Evolutionary conservation across 23 tunicate genomes (phyloP).

Genomic region (Ciona savignyi): DNA sequence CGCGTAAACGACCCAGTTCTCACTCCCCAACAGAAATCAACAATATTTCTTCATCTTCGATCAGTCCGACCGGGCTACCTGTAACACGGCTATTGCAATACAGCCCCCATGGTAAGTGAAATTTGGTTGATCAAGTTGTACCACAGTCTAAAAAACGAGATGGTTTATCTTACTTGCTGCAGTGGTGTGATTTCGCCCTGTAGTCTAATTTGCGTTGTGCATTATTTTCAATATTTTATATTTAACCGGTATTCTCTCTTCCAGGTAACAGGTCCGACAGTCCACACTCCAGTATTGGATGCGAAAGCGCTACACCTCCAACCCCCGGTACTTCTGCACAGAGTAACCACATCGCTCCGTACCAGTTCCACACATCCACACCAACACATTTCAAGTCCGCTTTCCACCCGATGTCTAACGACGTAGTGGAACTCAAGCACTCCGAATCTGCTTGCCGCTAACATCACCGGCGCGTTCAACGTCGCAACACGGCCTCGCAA

Average conservation of each 20-base stretch:
- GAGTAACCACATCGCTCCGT: not conserved
- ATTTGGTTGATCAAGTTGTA: no score
- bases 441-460: not conserved
- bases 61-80: not conserved
- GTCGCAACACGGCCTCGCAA: not conserved
- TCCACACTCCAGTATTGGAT: constrained; percentile 8
- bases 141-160: no score
- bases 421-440: not conserved
- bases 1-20: not conserved
- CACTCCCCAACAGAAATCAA: not conserved
- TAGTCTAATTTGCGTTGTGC: not conserved
- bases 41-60: not conserved
- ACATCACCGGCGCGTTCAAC: constrained; percentile 25
- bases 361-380: constrained; percentile 5
- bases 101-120: not conserved
- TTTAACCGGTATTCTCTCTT: not conserved
- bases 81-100: not conserved
- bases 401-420: constrained; percentile 20
- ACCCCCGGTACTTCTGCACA: constrained; percentile 4
- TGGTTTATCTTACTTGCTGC: no score
- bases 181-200: no score
- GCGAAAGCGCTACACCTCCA: constrained; percentile 17
- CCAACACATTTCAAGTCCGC: constrained; percentile 21
- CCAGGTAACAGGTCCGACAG: constrained; percentile 15
- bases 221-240: not conserved